A percentile compares a stretch with the other conserved stretches of the same genome.
Conservation (phyloP, 2,113 vertebrate genomes). For the Corvus hawaiiensis region DNA sequence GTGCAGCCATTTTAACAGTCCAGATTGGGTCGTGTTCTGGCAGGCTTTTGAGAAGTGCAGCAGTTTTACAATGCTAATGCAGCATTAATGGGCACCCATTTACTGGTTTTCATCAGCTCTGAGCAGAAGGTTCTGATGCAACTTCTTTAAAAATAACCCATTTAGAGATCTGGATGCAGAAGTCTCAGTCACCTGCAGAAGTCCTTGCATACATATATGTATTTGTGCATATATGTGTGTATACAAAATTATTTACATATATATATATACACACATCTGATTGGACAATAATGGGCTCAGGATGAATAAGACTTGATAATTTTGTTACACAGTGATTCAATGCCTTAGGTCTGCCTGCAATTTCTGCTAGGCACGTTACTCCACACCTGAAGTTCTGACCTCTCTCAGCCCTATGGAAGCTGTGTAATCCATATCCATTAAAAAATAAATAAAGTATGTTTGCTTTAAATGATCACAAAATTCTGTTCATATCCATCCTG, state of each 20-base stretch:
- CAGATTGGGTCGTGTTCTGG: background rate
- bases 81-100: background rate
- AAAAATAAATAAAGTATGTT: background rate
- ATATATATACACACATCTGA: background rate
- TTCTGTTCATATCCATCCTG: background rate
- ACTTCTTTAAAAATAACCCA: background rate
- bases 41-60: background rate
- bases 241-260: background rate
- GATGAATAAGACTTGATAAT: background rate
- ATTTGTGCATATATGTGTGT: background rate
- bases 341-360: background rate
- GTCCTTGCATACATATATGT: background rate
- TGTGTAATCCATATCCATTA: background rate
- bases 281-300: background rate
- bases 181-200: background rate
- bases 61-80: background rate
- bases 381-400: background rate
- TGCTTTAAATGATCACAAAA: background rate
- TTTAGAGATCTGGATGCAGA: background rate
- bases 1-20: background rate
- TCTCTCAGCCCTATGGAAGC: background rate
- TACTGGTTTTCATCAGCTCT: background rate
- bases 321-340: background rate
- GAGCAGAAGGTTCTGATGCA: background rate
- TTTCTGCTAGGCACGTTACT: background rate